Base-by-base conservation (phyloP, 2,888 invertebrate species). In the Brachylomia viminalis region DNA sequence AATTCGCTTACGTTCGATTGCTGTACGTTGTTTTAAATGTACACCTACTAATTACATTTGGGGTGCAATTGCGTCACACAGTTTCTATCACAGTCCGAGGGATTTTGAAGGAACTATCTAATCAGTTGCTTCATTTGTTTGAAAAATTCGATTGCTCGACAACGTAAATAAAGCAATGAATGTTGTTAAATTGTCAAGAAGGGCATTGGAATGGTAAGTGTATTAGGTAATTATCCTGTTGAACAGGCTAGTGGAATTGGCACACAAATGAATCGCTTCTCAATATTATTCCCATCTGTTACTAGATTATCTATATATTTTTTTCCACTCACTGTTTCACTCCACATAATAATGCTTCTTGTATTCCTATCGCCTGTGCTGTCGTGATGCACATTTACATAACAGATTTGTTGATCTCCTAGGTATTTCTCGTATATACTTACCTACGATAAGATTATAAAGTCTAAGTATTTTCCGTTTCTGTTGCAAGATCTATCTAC, bases 31-130 rank as follows among this genome's bases (percentile, higher is more conserved):
- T 84, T 85, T 64, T 47, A 70, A 70, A 82, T 72, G 49, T 33
- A 62, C 77, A 59, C 71, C 42, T 77, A 85, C 80, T 86, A 86
- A 88, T 86, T n/a, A n/a, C n/a, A n/a, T n/a, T n/a, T n/a, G n/a
- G n/a, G n/a, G n/a, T n/a, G n/a, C n/a, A n/a, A n/a, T n/a, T n/a
- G n/a, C 38, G 38, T 38, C 5, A 38, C 38, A 38, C 38, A 5
- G 6, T 38, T 6, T 38, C 38, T 6, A 38, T 38, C 2, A 38
- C 6, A 38, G 7, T 38, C 38, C 7, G 38, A 38, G 7, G 5
- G 6, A 33, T 33, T 33, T 33, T 38, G 2, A 38, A 38, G 38
- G 38, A 38, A 6, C 5, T 38, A 6, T 38, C 38, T 6, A 38
- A 38, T 38, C 0, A 5, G 7, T 38, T 38, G 38, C 38, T 38